Evolutionary conservation across 2,113 vertebrate genomes (phyloP), one percentile per base, ranked within the genome.

Genomic region (Protobothrops flavoviridis): DNA sequence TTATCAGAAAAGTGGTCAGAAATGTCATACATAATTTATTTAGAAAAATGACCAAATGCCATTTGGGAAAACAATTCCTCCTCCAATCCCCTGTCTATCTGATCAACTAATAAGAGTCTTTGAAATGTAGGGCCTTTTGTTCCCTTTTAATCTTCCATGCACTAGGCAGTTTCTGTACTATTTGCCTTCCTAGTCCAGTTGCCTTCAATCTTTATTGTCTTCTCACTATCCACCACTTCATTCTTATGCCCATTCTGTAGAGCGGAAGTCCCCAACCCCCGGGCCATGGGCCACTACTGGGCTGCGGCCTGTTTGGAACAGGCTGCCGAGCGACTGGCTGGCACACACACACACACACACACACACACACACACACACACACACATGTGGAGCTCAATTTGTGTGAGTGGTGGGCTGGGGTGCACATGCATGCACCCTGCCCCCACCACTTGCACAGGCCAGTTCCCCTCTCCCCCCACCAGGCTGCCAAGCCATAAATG

Each of bases 371-470:
- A 64, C 5, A 29, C 11, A 64, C 26, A 64, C 4, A 64, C 3
- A 5, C 11, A 64, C 10, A 13, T 12, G 11, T 4, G 29, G 26
- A 64, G 61, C 11, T 64, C 59, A 64, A 12, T 10, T 64, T n/a
- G 9, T 64, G 64, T 33, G 13, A 69, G 13, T 17, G 13, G 64
- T 69, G 64, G 13, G 5, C 29, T 69, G 29, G 12, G 4, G 1
- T 5, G 12, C n/a, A 5, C 12, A 69, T 69, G 29, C 29, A 2
- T 0, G 5, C n/a, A 5, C 0, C 1, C 12, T 1, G 13, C 2
- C 29, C 29, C 29, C 12, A 69, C 13, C 29, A 69, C 64, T 69
- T 69, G 5, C 29, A 69, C 2, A 5, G 29, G 4, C 12, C 0
- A 0, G 12, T 69, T 69, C 64, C 64, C 29, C 48, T 50, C 48